Percentiles rank a stretch among this genome's conserved stretches.
Evolutionary conservation across 2,888 invertebrate species (phyloP).

Genomic region (Andrena hattorfiana): DNA sequence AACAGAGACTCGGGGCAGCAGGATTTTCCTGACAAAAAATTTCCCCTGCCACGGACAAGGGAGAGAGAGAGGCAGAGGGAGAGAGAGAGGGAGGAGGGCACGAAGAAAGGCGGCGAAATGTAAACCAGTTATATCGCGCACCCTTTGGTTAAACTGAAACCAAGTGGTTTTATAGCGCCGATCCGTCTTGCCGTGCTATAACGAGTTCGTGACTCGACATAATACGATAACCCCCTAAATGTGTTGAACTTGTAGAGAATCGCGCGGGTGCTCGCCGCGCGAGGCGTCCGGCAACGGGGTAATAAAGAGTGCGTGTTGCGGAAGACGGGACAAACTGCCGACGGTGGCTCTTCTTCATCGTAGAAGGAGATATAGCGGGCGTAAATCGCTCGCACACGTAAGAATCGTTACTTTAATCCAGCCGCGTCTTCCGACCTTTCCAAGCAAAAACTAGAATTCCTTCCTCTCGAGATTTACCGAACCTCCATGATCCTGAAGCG

Average conservation of each 20-base stretch:
- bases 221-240: slow-evolving; percentile 82
- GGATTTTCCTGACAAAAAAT: slow-evolving; percentile 52
- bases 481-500: too few species aligned
- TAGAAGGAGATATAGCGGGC: slow-evolving; percentile 60
- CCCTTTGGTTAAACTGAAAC: slow-evolving; percentile 77
- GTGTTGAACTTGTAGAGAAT: slow-evolving; percentile 72
- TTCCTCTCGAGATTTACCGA: not conserved
- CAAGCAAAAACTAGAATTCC: slow-evolving; percentile 41
- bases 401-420: slow-evolving; percentile 57
- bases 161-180: slow-evolving; percentile 82
- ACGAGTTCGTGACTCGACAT: slow-evolving; percentile 85
- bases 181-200: slow-evolving; percentile 82
- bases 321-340: slow-evolving; percentile 74
- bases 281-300: slow-evolving; percentile 55
- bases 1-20: slow-evolving; percentile 8
- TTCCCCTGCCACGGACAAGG: slow-evolving; percentile 18
- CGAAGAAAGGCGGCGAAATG: slow-evolving; percentile 72
- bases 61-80: not conserved
- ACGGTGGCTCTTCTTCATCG: slow-evolving; percentile 70
- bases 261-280: slow-evolving; percentile 60
- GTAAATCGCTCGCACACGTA: slow-evolving; percentile 46
- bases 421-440: slow-evolving; percentile 22
- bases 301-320: slow-evolving; percentile 72
- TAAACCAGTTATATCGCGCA: slow-evolving; percentile 80
- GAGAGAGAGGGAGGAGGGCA: slow-evolving; percentile 7